Base-by-base conservation (phyloP, 2,888 invertebrate genomes). In the Hirudinaria manillensis region DNA sequence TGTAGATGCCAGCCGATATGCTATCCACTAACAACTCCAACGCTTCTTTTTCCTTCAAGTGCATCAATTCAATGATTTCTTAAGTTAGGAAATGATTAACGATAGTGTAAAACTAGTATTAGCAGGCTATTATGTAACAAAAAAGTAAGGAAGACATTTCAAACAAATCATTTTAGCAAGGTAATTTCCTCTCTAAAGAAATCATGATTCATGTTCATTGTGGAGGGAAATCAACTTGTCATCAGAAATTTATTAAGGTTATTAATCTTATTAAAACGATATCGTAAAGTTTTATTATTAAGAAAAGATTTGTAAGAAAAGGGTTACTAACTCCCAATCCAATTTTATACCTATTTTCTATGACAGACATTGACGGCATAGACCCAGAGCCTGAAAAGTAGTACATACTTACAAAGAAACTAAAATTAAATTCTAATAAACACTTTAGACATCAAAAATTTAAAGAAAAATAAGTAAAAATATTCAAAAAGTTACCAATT, bases 1-100 rank as follows among this genome's bases (percentile, higher is more conserved):
- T 73, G 38, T 65, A 73, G 1, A 73, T 73, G 73, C 73, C 65
- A 6, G 73, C 56, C 19, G 36, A 53, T 55, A 73, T 36, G n/a
- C 56, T 56, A 13, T 27, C 61, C 32, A 32, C 4, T 34, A 73
- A 6, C 21, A 73, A 34, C 4, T 36, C 36, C 32, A 24, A 24
- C 6, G 65, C 73, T 29, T 73, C 73, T 13, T 29, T 13, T 4
- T 55, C 29, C 72, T 72, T 21, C 29, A 45, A n/a, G n/a, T 2
- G 34, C 27, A 6, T 68, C 13, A 29, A 13, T 55, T 21, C 24
- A 70, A 70, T 4, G 38, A 27, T 1, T 29, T 51, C 16, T 56
- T 56, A 16, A n/a, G 21, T 51, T 10, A 2, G 45, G 1, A 2
- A 45, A 45, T 45, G 10, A 70, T 21, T 66, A 38, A 38, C 4